A percentile compares a stretch with the other conserved stretches of the same genome.
Evolutionary conservation across 2,113 vertebrate species (phyloP).

Genomic region (Daphoenositta chrysoptera): DNA sequence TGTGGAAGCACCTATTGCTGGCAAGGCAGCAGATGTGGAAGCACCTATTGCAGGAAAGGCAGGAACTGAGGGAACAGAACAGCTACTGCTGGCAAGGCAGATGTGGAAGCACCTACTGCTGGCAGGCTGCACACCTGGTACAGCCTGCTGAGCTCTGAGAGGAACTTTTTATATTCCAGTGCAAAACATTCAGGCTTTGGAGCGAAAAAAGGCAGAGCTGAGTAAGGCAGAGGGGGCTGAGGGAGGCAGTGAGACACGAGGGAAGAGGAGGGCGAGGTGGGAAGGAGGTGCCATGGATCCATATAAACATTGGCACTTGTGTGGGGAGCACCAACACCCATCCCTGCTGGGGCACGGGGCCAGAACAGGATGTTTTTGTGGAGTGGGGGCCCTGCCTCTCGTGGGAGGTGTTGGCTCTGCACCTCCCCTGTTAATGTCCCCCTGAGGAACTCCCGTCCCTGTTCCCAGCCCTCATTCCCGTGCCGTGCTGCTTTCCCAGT

Average conservation of each 20-base stretch:
- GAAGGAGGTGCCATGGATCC: neutral
- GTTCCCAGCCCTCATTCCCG: accelerated
- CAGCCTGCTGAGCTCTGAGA: neutral
- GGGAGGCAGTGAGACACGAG: neutral
- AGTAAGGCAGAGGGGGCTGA: constrained; percentile 23
- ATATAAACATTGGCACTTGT: neutral
- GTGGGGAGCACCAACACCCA: neutral
- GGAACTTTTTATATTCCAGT: neutral
- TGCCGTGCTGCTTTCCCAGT: accelerated
- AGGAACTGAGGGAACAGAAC: neutral
- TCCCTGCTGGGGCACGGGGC: neutral
- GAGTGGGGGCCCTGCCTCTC: neutral
- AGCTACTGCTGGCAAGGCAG: neutral
- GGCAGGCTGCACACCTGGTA: neutral
- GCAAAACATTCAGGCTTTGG: constrained; percentile 22
- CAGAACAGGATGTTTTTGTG: neutral
- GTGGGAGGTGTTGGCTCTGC: neutral
- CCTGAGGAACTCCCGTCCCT: neutral
- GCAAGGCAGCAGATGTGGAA: neutral
- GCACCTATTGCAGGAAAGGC: no score
- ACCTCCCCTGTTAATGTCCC: accelerated
- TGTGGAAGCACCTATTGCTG: no score
- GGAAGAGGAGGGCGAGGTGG: neutral
- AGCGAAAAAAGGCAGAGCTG: constrained; percentile 5
- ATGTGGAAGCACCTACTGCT: neutral